A percentile compares a stretch with the other conserved stretches of the same genome.
Evolutionary conservation across 2,888 invertebrate genomes (phyloP).

Genomic region (Pocota personata): DNA sequence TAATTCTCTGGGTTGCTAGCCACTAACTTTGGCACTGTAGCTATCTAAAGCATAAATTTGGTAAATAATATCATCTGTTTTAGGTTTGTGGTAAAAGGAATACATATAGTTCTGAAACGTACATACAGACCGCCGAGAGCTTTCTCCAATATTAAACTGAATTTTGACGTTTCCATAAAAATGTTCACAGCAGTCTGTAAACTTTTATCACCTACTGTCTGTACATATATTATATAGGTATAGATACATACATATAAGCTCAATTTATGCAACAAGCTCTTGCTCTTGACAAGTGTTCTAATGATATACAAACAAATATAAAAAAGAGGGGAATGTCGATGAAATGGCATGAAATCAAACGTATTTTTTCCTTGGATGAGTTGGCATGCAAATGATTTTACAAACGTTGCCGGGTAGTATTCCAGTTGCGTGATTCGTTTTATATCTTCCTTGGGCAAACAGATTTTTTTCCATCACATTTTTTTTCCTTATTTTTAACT

Average conservation of each 20-base stretch:
- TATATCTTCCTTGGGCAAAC: slow-evolving; percentile 5
- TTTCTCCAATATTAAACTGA: too few relatives aligned
- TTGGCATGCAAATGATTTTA: slow-evolving; percentile 24
- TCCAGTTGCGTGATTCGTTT: slow-evolving; percentile 29
- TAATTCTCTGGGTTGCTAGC: too few relatives aligned
- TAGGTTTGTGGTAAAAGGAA: too few relatives aligned
- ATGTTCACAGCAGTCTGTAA: too few relatives aligned
- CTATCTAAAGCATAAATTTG: too few relatives aligned
- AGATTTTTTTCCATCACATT: slow-evolving; percentile 1
- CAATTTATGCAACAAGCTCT: background rate
- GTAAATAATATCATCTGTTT: too few relatives aligned
- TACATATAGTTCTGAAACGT: too few relatives aligned
- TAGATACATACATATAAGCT: background rate
- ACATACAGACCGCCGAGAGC: too few relatives aligned
- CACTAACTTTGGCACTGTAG: too few relatives aligned
- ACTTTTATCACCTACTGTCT: background rate
- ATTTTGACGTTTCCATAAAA: too few relatives aligned
- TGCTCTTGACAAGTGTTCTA: background rate
- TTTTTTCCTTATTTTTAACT: background rate
- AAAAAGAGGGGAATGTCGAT: background rate
- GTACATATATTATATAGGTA: too few relatives aligned
- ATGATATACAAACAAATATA: background rate
- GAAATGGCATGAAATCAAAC: slow-evolving; percentile 15
- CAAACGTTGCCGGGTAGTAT: background rate
- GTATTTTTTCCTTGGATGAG: background rate